Conservation (phyloP, 2,888 invertebrate species). For the Camptogramma bilineatum region DNA sequence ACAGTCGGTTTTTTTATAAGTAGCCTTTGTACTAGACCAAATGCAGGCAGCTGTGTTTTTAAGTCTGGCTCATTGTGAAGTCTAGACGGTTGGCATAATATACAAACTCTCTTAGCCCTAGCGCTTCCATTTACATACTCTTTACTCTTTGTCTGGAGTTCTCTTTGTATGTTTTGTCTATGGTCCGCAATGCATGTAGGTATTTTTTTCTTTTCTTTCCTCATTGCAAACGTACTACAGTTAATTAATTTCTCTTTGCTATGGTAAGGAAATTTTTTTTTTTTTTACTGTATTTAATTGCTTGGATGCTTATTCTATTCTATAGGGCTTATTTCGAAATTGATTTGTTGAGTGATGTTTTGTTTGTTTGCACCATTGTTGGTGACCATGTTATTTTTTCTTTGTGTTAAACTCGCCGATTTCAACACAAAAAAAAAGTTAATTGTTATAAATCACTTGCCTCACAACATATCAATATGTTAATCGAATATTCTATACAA, state of each 20-base stretch:
- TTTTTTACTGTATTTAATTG: too few relatives aligned
- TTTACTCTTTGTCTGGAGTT: constrained; percentile 19
- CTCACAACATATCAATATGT: too few relatives aligned
- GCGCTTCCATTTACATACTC: constrained; percentile 22
- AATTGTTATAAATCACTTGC: neutral
- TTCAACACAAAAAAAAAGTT: too few relatives aligned
- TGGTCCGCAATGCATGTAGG: neutral
- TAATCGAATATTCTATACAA: too few relatives aligned
- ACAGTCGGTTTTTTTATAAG: too few relatives aligned
- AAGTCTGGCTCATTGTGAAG: constrained; percentile 23
- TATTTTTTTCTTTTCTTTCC: constrained; percentile 6
- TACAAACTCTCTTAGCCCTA: constrained; percentile 13
- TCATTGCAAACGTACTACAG: neutral
- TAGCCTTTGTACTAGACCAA: constrained; percentile 4
- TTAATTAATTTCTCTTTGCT: constrained; percentile 7
- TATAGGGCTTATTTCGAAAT: too few relatives aligned
- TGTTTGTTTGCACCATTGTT: too few relatives aligned
- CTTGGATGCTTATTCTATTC: too few relatives aligned
- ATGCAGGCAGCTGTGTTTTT: constrained; percentile 6
- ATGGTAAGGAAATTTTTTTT: neutral
- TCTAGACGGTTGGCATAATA: constrained; percentile 26
- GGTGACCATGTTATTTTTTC: too few relatives aligned
- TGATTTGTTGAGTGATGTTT: too few relatives aligned
- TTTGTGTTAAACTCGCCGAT: too few relatives aligned
- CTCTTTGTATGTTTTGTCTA: constrained; percentile 14